Evolutionary conservation across 2,113 vertebrate genomes (phyloP), one percentile per base, ranked within the genome.

Genomic region (Rhinopomastus cyanomelas): DNA sequence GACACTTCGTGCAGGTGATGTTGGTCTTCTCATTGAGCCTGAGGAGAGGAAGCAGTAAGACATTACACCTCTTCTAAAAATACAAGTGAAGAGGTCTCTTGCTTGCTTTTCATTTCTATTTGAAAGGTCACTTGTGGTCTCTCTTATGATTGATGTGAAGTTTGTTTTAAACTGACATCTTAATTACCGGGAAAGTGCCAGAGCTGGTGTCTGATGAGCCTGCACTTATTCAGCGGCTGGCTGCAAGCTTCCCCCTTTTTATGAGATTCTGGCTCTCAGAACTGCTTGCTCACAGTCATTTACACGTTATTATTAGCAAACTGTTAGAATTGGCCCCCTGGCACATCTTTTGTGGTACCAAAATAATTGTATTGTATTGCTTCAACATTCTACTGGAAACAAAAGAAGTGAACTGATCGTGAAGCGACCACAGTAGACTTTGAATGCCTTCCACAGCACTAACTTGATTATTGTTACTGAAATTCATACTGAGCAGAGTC

Each of bases 221-320:
- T 85, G 80, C 29, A 49, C 37, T 91, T 78, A 84, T 71, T 37
- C 52, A 32, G 36, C 29, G 36, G 55, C 75, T 94, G 93, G 82
- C 89, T 92, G 66, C 1, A 6, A 92, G 62, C 82, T 73, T 72
- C 81, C 79, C 67, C 56, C 36, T 87, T 89, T 85, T 77, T 67
- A 56, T 88, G 57, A 86, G 88, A 90, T 52, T 90, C 71, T 93
- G 91, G 62, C 71, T 85, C 88, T 82, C 55, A 69, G 82, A 95
- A 97, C 89, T 81, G 89, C 92, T 96, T 87, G 83, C 89, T 97
- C 94, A 95, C 48, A 91, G 68, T 85, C 67, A 81, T 48, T 86
- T 91, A 12, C 42, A 25, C 0, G 1, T 86, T 95, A 91, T 96
- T 94, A 93, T 95, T 94, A 95, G 90, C 62, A 92, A 89, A 79